Base-by-base conservation (phyloP, 1,140 invertebrate species). In the Ephestia elutella region DNA sequence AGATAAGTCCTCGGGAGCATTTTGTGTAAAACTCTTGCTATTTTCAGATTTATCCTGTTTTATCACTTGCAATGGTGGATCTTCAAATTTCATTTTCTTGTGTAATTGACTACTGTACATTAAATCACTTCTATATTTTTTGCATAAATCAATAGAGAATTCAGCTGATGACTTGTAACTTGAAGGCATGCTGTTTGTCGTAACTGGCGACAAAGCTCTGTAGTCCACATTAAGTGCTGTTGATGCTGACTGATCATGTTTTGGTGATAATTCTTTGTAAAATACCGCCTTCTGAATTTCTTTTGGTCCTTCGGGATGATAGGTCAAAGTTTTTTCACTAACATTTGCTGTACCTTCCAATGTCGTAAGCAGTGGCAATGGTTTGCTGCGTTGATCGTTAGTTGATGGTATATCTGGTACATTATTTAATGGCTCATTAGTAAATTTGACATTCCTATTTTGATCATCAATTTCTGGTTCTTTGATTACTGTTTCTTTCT, bases 391-490 rank as follows among this genome's bases (percentile, higher is more conserved):
- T 57, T 53, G 30, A 59, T 72, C 65, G 63, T 73, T 68, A 76
- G 53, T 50, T 69, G 63, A 71, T 71, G 65, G 56, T 55, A 57
- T 56, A 56, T 54, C 54, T 63, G 28, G 28, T 35, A 60, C 54
- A 66, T 71, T 71, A 68, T 63, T 78, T 77, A 75, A 71, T 72
- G 60, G 62, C 17, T 73, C 64, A 55, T 72, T 72, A 64, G 59
- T 53, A 59, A 65, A 59, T 54, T 65, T 54, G 4, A 58, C 13
- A 59, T 58, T 59, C 56, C 54, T 68, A 48, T 53, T 70, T 62
- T 63, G 48, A 35, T 72, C 55, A 2, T 71, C 60, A 18, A 53
- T 28, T 38, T 76, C 66, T 19, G 54, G 21, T 50, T 80, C 68
- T 60, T 62, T 65, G 11, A 20, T 65, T n/a, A 15, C 53, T 25